Base-by-base conservation (phyloP, 2,888 invertebrate genomes). In the Tiliacea citrago region DNA sequence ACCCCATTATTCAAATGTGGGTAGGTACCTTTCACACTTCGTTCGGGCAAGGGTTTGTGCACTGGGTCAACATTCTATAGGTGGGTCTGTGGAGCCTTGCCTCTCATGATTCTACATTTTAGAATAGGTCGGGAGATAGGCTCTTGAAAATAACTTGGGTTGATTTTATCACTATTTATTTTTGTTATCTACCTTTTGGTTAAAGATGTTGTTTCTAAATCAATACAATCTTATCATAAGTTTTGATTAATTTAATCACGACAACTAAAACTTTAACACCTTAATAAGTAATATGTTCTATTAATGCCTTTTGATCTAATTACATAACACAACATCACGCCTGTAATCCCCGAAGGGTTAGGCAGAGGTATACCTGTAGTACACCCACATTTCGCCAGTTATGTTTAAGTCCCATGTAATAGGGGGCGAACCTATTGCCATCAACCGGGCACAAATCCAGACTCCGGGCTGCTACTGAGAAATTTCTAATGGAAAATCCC, bases 1-100 rank as follows among this genome's bases (percentile, higher is more conserved):
- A 73, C 51, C 63, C 71, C 71, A 72, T 85, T 85, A 86, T 85
- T 81, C 73, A 79, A 86, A 82, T 83, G 60, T 18, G 72, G 72
- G 55, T 76, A 75, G 67, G 73, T 77, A 75, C 71, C 78, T 68
- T 67, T 53, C 42, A 24, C 75, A 68, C 65, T 78, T 81, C 77
- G 69, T 77, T 77, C 61, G 55, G 65, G 16, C 60, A 73, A 76
- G 75, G 42, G 73, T 73, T 66, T 74, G 62, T 82, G 78, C 83
- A 76, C 16, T 42, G 55, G 79, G 75, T 80, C 76, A 78, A 72
- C 83, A 73, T 68, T 77, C 73, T 78, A 65, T 76, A 76, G 67
- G 62, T 66, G 67, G 69, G 69, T 77, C 68, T 74, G 24, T 24
- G 49, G 42, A 61, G 63, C 53, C 66, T 82, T 63, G 51, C 62